Evolutionary conservation across 2,113 vertebrate species (phyloP), one percentile per base, ranked within the genome.

Genomic region (Oriolus oriolus): DNA sequence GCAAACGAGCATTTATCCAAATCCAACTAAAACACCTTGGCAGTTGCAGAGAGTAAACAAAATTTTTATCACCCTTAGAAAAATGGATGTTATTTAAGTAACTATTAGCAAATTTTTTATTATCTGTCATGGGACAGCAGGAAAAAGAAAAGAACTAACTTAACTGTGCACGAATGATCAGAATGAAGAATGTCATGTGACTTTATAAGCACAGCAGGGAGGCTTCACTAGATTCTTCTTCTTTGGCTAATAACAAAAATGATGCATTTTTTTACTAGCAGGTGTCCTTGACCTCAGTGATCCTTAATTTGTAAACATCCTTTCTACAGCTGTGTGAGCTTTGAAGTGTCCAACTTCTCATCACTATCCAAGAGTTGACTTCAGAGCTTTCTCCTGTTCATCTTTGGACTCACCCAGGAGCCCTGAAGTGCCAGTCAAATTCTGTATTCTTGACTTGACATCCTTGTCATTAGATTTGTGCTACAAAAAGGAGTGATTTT

Each of bases 1-100:
- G 57, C 60, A 91, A 93, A 87, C 4, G 13, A 93, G 15, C 63
- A 89, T 94, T 96, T 93, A 94, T 96, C 87, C 84, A 90, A 96
- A 91, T 96, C 95, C 93, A 95, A 86, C 47, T 84, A 96, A 96
- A 97, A 96, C 57, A 96, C 84, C 64, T 94, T 87, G 47, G 70
- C 39, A 82, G 13, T 28, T 94, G 61, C 44, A 84, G 87, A 80
- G 52, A 24, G 33, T 94, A 92, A 89, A 93, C 82, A 96, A 76
- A 64, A 54, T 76, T 90, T 89, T 92, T 88, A 89, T 92, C 78
- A 71, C 84, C 50, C 66, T 28, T 56, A 89, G 52, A 71, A 90
- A 86, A 92, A 69, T 89, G 77, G 83, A 78, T 84, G 23, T 73
- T 80, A 61, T 96, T 95, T 90, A 93, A 94, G 53, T 77, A 95